Evolutionary conservation across 2,888 invertebrate species (phyloP).

Genomic region (Clostera curtula): DNA sequence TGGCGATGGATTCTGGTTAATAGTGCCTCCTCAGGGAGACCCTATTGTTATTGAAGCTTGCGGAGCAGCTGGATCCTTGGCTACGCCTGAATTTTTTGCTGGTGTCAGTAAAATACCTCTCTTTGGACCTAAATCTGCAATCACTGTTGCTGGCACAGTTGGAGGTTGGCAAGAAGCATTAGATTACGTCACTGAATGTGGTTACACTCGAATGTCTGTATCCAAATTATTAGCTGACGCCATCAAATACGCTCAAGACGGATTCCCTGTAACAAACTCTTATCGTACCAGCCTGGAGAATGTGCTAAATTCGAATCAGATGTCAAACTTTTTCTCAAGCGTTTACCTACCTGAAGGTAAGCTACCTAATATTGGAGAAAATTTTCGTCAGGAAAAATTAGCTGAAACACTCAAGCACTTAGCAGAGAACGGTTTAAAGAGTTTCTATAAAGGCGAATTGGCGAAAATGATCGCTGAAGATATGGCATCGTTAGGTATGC

Average conservation of each 20-base stretch:
- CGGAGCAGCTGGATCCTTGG: conserved; percentile 52
- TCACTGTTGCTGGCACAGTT: conserved; percentile 56
- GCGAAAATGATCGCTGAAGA: conserved; percentile 50
- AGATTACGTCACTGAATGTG: conserved; percentile 50
- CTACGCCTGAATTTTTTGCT: conserved; percentile 39
- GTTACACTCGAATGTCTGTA: conserved; percentile 41
- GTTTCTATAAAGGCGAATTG: conserved; percentile 53
- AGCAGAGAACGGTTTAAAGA: conserved; percentile 44
- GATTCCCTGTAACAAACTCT: conserved; percentile 42
- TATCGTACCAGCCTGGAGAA: conserved; percentile 20
- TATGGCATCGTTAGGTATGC: conserved; percentile 42
- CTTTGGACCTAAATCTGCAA: conserved; percentile 48
- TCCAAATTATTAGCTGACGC: conserved; percentile 48
- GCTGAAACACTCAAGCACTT: conserved; percentile 43
- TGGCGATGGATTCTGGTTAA: conserved; percentile 62
- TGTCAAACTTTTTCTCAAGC: conserved; percentile 29
- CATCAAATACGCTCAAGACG: conserved; percentile 54
- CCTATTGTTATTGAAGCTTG: conserved; percentile 59
- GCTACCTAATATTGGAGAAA: conserved; percentile 40
- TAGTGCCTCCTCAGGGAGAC: conserved; percentile 51
- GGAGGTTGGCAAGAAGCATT: conserved; percentile 65
- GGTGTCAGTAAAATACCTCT: conserved; percentile 40
- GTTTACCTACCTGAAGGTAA: conserved; percentile 38
- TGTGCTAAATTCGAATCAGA: conserved; percentile 6
- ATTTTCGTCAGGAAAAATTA: conserved; percentile 43